Conservation (phyloP, 92 coral and sea anemone genomes). For the Porites evermanni region DNA sequence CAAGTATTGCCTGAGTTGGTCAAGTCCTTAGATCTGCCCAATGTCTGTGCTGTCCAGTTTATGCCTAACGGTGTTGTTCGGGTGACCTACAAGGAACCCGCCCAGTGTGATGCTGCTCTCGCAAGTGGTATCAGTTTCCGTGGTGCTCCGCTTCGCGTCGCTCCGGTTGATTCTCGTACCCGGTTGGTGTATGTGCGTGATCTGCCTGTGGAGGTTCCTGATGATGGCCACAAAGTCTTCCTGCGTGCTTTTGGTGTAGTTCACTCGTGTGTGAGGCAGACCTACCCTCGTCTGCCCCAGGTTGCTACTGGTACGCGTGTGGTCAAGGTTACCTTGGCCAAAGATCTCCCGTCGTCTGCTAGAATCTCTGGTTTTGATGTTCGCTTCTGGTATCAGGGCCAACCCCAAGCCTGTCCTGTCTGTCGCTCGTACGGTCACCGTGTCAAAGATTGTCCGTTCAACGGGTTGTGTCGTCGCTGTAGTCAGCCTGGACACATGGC, state of each 20-base stretch:
- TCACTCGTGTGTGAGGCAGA: not conserved
- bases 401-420: not conserved
- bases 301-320: not conserved
- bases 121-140: not conserved
- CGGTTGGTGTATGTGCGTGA: not conserved
- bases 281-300: not conserved
- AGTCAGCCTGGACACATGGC: conserved; percentile 9
- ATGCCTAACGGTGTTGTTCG: not conserved
- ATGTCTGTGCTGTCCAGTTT: not conserved
- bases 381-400: not conserved
- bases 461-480: conserved; percentile 9
- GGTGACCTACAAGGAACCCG: not conserved
- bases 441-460: not conserved
- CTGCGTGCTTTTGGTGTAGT: not conserved
- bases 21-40: not conserved
- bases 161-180: fast-evolving
- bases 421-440: not conserved
- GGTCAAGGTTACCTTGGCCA: not conserved
- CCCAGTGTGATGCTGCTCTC: not conserved
- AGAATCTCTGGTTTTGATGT: not conserved
- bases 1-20: not conserved
- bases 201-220: not conserved
- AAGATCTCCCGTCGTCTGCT: not conserved
- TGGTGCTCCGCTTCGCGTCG: not conserved
- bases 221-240: not conserved